phyloP scores from a whole-genome alignment of 1,140 invertebrate species.

The Bilobella aurantiaca region DNA sequence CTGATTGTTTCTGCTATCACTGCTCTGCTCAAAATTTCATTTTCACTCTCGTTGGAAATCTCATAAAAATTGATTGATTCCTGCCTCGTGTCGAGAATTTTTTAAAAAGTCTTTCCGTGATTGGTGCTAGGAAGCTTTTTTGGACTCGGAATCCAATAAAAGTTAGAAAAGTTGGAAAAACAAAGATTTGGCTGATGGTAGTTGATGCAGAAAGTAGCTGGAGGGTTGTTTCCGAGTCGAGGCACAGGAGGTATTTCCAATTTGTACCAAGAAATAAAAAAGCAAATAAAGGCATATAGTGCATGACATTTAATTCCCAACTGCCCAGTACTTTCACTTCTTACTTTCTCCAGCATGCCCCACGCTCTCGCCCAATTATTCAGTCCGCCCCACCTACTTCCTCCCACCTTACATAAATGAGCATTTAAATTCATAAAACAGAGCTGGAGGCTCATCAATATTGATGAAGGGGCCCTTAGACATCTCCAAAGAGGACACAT shows the following conservation, averaged over 20 bases:
- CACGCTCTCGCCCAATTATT: neutral
- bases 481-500: neutral
- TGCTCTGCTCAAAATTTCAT: too few relatives aligned
- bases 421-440: conserved; percentile 8
- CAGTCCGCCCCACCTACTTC: neutral
- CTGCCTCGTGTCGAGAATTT: too few relatives aligned
- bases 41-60: too few relatives aligned
- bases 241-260: neutral
- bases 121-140: too few relatives aligned
- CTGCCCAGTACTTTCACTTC: neutral
- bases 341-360: neutral
- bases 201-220: too few relatives aligned
- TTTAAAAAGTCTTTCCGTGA: too few relatives aligned
- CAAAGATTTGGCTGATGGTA: neutral
- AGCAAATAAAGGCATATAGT: neutral
- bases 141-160: neutral
- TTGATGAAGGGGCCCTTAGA: neutral
- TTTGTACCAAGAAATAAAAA: neutral
- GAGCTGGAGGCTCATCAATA: neutral
- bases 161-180: neutral
- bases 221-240: conserved; percentile 29
- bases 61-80: too few relatives aligned
- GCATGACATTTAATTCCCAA: neutral
- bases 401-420: neutral
- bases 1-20: too few relatives aligned